These are phyloP conservation scores for Hypotaenidia okinawae DNA, from an alignment of 2,797 vertebrate species.

Conservation along the genomic window DNA sequence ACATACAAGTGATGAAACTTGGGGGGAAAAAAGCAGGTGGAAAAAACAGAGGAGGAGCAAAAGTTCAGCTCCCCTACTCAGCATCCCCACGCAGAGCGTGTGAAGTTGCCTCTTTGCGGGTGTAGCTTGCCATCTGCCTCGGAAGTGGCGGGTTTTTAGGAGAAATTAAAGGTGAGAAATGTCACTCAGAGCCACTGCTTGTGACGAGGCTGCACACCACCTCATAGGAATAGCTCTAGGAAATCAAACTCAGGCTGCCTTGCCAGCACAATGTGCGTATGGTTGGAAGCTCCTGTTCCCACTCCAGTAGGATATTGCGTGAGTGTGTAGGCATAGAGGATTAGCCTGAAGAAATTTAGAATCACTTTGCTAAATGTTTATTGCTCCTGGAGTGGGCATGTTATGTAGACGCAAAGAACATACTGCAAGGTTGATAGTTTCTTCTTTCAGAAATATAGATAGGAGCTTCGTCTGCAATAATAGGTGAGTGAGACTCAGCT, in stretches of 20 bases:
- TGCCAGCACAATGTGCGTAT: not conserved
- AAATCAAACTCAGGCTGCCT: not conserved
- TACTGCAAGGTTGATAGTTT: not conserved
- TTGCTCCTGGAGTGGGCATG: not conserved
- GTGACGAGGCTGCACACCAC: conserved; percentile 4
- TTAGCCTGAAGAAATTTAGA: not conserved
- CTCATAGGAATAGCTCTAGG: conserved; percentile 24
- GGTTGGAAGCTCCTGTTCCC: not conserved
- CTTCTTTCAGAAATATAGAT: not conserved
- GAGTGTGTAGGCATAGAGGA: not conserved
- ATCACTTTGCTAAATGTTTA: not conserved
- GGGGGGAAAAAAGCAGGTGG: conserved; percentile 34
- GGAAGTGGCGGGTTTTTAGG: conserved; percentile 32
- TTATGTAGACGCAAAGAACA: not conserved
- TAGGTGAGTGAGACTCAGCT: not conserved
- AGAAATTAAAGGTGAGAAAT: conserved; percentile 50
- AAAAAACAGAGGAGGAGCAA: conserved; percentile 25
- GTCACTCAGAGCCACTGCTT: conserved; percentile 31
- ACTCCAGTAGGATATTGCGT: not conserved
- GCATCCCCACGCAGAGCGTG: conserved; percentile 48
- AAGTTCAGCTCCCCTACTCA: conserved; percentile 35
- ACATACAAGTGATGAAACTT: conserved; percentile 53
- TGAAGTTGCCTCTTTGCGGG: conserved; percentile 59
- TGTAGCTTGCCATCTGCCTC: conserved; percentile 60
- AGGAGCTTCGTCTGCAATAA: not conserved